Percentiles rank a stretch among this genome's conserved stretches.
These are phyloP conservation scores for Sitodiplosis mosellana DNA, from an alignment of 1,140 invertebrate genomes.

Conservation along the genomic window DNA sequence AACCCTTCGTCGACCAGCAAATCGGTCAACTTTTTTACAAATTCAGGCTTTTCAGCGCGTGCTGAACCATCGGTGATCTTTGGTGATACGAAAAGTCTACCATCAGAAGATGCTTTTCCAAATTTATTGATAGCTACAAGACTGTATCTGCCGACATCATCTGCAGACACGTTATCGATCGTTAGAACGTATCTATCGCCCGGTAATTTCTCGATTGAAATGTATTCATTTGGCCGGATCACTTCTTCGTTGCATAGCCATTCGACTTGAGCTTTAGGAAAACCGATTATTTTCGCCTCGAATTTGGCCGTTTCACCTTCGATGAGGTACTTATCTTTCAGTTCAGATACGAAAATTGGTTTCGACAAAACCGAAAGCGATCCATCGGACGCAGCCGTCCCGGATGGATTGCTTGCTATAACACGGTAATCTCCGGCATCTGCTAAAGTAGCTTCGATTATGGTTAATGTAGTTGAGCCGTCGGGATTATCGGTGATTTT, in stretches of 20 bases:
- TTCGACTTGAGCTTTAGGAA: constrained; percentile 59
- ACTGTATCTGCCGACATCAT: constrained; percentile 66
- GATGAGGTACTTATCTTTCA: constrained; percentile 62
- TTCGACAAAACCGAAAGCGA: constrained; percentile 45
- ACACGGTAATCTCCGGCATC: constrained; percentile 56
- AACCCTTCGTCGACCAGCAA: constrained; percentile 53
- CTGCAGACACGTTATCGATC: constrained; percentile 55
- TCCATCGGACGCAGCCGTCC: constrained; percentile 41
- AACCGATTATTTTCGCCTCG: constrained; percentile 52
- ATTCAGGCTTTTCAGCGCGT: constrained; percentile 43
- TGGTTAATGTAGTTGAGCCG: constrained; percentile 53
- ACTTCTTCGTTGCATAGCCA: constrained; percentile 60
- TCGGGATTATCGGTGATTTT: constrained; percentile 63
- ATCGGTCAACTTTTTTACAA: constrained; percentile 40
- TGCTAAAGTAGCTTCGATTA: constrained; percentile 34
- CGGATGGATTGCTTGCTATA: constrained; percentile 47
- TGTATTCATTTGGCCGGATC: constrained; percentile 44
- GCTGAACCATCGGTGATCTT: constrained; percentile 28
- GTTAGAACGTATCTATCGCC: constrained; percentile 65
- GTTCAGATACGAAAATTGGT: constrained; percentile 59
- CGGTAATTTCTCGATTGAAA: constrained; percentile 44
- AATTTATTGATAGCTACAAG: constrained; percentile 51
- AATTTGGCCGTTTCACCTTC: constrained; percentile 56
- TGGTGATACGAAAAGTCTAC: constrained; percentile 42
- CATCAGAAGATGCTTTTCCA: constrained; percentile 43